Percentiles rank a stretch among this genome's conserved stretches.
These are phyloP conservation scores for Halictus quadricinctus DNA, from an alignment of 2,888 invertebrate genomes.

Conservation along the genomic window DNA sequence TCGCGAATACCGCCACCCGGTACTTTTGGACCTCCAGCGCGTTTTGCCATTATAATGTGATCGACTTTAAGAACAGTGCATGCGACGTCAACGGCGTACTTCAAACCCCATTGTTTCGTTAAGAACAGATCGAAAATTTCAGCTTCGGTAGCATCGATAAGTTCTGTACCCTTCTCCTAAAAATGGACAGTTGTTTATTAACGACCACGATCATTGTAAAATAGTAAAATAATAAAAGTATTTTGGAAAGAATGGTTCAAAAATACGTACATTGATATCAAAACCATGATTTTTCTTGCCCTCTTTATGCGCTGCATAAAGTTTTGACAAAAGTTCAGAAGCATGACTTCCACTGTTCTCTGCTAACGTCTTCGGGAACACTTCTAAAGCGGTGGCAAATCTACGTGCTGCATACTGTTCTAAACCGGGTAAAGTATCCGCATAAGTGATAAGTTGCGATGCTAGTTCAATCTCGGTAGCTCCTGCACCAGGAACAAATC, in stretches of 20 bases:
- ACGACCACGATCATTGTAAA: background rate
- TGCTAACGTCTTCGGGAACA: conserved; percentile 95
- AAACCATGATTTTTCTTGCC: conserved; percentile 92
- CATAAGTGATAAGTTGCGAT: conserved; percentile 92
- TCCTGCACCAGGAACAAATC: conserved; percentile 96
- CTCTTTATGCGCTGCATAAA: conserved; percentile 96
- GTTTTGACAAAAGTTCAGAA: conserved; percentile 92
- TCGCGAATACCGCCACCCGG: conserved; percentile 87
- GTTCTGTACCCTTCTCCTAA: conserved; percentile 86
- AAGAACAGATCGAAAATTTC: conserved; percentile 93
- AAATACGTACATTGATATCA: conserved; percentile 89
- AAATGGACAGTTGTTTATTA: conserved; percentile 38
- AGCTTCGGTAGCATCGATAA: conserved; percentile 90
- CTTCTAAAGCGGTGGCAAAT: conserved; percentile 94
- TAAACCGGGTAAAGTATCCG: conserved; percentile 95
- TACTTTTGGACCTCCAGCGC: conserved; percentile 97
- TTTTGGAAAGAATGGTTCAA: background rate
- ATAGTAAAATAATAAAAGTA: background rate
- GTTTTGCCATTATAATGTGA: conserved; percentile 99
- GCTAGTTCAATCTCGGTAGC: conserved; percentile 97
- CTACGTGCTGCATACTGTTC: conserved; percentile 98
- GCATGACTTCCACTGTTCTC: conserved; percentile 97
- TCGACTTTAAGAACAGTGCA: conserved; percentile 96
- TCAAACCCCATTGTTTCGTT: conserved; percentile 96
- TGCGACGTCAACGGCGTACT: conserved; percentile 97